phyloP scores from a whole-genome alignment of 2,888 invertebrate species.

The Synergus umbraculus region DNA sequence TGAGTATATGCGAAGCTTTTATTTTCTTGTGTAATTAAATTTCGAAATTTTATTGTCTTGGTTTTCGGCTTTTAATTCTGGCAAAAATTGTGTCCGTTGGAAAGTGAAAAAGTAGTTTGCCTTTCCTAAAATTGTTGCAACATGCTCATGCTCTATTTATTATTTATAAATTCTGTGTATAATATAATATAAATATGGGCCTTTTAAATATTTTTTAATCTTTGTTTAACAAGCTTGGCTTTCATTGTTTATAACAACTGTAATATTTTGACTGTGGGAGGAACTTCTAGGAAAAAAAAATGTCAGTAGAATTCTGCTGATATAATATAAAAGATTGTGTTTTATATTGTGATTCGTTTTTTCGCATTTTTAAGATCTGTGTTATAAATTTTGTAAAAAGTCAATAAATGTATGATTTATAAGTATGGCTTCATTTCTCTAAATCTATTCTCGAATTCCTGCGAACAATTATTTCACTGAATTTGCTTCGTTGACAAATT shows the following conservation, averaged over 20 bases:
- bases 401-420: neutral
- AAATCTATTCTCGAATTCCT: neutral
- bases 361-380: neutral
- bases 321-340: neutral
- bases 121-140: neutral
- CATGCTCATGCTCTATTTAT: neutral
- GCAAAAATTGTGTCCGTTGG: neutral
- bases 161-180: neutral
- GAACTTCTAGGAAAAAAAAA: neutral
- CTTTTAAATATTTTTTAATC: neutral
- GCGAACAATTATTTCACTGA: neutral
- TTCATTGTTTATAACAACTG: neutral
- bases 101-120: neutral
- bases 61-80: neutral
- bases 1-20: neutral
- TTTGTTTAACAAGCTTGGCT: neutral
- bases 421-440: neutral
- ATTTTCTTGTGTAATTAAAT: neutral
- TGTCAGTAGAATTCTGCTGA: neutral
- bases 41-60: neutral
- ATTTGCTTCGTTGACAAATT: neutral
- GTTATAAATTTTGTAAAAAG: neutral
- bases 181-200: neutral
- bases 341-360: neutral
- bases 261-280: neutral